Evolutionary conservation across 2,113 vertebrate species (phyloP).

Genomic region (Epinephelus fuscoguttatus): DNA sequence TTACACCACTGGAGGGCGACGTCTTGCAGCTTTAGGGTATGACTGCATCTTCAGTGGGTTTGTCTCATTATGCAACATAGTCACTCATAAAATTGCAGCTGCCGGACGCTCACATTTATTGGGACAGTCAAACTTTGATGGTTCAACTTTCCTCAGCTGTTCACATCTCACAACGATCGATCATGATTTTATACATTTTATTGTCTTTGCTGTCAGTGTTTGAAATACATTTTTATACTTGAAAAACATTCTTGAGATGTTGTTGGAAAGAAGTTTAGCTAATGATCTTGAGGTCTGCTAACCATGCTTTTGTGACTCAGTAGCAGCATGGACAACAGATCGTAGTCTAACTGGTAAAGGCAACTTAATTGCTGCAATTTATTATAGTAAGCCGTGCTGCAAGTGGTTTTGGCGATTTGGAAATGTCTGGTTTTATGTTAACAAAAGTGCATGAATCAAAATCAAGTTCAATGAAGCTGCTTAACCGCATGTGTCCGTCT

Average conservation of each 20-base stretch:
- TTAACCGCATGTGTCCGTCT: background rate
- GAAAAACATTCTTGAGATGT: no score
- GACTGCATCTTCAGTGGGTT: background rate
- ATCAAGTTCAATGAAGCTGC: background rate
- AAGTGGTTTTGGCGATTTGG: background rate
- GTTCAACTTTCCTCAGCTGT: background rate
- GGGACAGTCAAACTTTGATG: background rate
- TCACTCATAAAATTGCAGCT: background rate
- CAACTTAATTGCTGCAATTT: background rate
- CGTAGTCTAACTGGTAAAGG: no score
- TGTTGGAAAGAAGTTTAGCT: background rate
- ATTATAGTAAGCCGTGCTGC: background rate
- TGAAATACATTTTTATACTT: background rate
- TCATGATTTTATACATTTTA: background rate
- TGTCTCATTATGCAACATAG: background rate
- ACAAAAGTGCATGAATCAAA: no score
- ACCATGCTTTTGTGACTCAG: background rate
- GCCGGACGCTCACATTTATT: background rate
- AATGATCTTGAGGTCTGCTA: background rate
- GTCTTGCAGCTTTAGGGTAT: background rate
- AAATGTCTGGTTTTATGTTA: background rate
- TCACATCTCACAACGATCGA: background rate
- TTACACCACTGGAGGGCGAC: slow-evolving; percentile 12
- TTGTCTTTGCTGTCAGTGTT: background rate
- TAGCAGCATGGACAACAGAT: background rate